Base-by-base conservation (phyloP, 2,888 invertebrate genomes). In the Pollenia angustigena region DNA sequence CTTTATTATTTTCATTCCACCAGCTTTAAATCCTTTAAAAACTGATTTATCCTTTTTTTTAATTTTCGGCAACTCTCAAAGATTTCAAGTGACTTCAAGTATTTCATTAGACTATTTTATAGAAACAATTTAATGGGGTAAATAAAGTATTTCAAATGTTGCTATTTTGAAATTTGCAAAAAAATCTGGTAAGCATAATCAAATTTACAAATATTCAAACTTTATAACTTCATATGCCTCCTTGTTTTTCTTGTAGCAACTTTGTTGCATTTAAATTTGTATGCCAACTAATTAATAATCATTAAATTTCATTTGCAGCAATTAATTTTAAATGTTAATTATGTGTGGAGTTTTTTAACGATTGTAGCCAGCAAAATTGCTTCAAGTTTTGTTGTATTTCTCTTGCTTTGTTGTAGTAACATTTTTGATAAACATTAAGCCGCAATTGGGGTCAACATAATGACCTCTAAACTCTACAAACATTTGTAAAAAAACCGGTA, bases 241-340 rank as follows among this genome's bases (percentile, higher is more conserved):
- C 18, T 16, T 18, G 4, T 60, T 48, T 60, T 48, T 11, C 11
- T 40, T 23, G 9, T 32, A 40, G 12, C 44, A 58, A 48, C 16
- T 60, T 74, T 54, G 52, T 68, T 40, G 42, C 14, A 40, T 58
- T 32, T 12, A 4, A 10, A 44, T 72, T 66, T 76, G n/a, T 74
- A 56, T 74, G 62, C 10, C 40, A 75, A 75, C 56, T 60, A 86
- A 79, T 86, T 82, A 82, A 80, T 83, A 76, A 76, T 80, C 76
- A 83, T 83, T 83, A 83, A 83, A 83, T 86, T 80, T 86, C 80
- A 81, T 72, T 80, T 80, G 60, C 64, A 52, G 62, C 62, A n/a
- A 80, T 83, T 86, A 81, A 76, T 87, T 87, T 83, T 68, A 84
- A 81, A 81, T 81, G 68, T 68, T 84, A 84, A 83, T 84, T 87